A percentile compares a stretch with the other conserved stretches of the same genome.
phyloP scores from a whole-genome alignment of 2,888 invertebrate species.

The Leptopterna dolabrata region DNA sequence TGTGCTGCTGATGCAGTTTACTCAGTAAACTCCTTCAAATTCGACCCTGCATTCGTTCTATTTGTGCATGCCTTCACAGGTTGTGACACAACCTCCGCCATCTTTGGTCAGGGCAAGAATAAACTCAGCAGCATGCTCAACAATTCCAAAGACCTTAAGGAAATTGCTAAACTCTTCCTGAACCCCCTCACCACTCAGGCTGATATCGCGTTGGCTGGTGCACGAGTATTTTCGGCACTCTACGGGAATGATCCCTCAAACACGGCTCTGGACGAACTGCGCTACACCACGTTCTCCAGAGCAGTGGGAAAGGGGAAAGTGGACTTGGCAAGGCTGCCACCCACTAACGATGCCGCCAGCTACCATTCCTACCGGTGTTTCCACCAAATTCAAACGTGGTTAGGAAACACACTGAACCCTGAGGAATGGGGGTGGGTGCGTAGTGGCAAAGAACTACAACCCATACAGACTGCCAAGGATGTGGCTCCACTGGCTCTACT shows the following conservation, averaged over 20 bases:
- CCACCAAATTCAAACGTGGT: no score
- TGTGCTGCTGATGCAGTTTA: not conserved
- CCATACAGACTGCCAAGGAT: not conserved
- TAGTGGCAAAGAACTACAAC: not conserved
- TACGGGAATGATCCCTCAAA: not conserved
- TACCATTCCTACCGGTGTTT: no score
- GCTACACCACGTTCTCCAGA: not conserved
- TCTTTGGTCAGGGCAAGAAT: not conserved
- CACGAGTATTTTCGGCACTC: not conserved
- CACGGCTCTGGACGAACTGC: not conserved
- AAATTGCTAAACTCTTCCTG: no score
- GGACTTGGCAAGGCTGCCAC: no score
- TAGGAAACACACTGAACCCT: not conserved
- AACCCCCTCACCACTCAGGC: not conserved
- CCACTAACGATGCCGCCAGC: no score
- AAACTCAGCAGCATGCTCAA: constrained; percentile 5
- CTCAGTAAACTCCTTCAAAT: not conserved
- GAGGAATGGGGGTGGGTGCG: not conserved
- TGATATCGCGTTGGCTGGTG: constrained; percentile 4
- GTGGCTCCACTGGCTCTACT: not conserved
- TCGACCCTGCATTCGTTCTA: not conserved
- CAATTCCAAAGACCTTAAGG: not conserved
- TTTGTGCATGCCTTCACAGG: not conserved
- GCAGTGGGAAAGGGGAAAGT: no score
- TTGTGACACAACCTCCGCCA: no score